Conservation (phyloP, 2,888 invertebrate species). For the Callosobruchus maculatus region DNA sequence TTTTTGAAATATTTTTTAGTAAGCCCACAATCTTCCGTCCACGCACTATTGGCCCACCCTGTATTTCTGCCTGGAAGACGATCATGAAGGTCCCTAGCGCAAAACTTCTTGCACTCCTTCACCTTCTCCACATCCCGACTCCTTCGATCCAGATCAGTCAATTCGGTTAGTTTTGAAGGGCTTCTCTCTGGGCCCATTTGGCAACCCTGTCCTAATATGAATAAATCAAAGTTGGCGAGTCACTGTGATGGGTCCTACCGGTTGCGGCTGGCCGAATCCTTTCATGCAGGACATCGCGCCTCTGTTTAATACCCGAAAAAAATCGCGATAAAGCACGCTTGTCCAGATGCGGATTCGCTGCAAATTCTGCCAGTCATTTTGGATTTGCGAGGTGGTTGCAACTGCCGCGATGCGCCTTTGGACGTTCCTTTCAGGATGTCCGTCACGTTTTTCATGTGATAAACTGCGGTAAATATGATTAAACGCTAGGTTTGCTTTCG, state of each 20-base stretch:
- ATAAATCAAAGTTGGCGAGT: background rate
- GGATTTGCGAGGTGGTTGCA: background rate
- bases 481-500: background rate
- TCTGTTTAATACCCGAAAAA: background rate
- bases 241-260: background rate
- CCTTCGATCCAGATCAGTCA: no score
- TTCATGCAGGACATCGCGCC: background rate
- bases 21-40: no score
- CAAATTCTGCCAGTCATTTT: background rate
- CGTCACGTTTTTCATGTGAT: background rate
- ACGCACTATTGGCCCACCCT: no score
- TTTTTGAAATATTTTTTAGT: no score
- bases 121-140: no score
- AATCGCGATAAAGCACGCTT: background rate
- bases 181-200: no score
- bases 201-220: background rate
- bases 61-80: no score
- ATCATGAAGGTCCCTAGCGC: no score
- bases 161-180: no score
- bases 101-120: no score
- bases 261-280: background rate
- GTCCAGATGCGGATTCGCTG: background rate
- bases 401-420: background rate
- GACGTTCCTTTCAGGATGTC: background rate
- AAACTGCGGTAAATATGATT: background rate